These are phyloP conservation scores for Tetramorium bicarinatum DNA, from an alignment of 2,888 invertebrate genomes.

Conservation along the genomic window DNA sequence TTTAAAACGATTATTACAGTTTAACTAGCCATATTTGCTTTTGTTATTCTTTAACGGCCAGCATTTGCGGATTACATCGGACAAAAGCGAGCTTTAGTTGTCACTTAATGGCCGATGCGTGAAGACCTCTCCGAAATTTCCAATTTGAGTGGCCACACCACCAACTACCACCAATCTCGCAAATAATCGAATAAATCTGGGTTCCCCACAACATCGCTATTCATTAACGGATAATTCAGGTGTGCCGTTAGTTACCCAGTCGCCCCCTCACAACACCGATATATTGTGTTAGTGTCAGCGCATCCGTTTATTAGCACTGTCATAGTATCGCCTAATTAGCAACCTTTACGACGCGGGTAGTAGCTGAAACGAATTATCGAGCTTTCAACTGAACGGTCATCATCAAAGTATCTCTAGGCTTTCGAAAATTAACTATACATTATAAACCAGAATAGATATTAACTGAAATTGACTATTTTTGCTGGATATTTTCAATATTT, in stretches of 20 bases:
- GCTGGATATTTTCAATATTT: not conserved
- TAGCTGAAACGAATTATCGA: slow-evolving; percentile 66
- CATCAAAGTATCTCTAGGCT: slow-evolving; percentile 47
- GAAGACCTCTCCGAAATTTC: slow-evolving; percentile 42
- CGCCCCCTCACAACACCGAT: slow-evolving; percentile 61
- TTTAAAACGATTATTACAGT: slow-evolving; percentile 22
- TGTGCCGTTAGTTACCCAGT: slow-evolving; percentile 74
- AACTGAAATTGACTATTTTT: slow-evolving; percentile 4
- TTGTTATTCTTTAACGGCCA: not conserved
- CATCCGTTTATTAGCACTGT: slow-evolving; percentile 82
- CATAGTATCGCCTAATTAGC: slow-evolving; percentile 75
- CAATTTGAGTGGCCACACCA: slow-evolving; percentile 44
- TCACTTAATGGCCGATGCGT: slow-evolving; percentile 49
- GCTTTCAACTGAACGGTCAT: slow-evolving; percentile 58
- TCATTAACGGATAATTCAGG: slow-evolving; percentile 82
- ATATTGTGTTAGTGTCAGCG: slow-evolving; percentile 80
- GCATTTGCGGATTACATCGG: slow-evolving; percentile 13
- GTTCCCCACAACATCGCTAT: slow-evolving; percentile 80
- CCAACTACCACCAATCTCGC: slow-evolving; percentile 71
- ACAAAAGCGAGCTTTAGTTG: slow-evolving; percentile 34
- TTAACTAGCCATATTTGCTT: not conserved
- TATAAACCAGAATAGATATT: not conserved
- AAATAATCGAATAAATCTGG: slow-evolving; percentile 83
- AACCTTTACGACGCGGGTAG: slow-evolving; percentile 65
- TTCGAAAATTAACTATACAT: not conserved